Percentiles rank a stretch among this genome's conserved stretches.
phyloP scores from a whole-genome alignment of 2,888 invertebrate species.

The Zygaena filipendulae region DNA sequence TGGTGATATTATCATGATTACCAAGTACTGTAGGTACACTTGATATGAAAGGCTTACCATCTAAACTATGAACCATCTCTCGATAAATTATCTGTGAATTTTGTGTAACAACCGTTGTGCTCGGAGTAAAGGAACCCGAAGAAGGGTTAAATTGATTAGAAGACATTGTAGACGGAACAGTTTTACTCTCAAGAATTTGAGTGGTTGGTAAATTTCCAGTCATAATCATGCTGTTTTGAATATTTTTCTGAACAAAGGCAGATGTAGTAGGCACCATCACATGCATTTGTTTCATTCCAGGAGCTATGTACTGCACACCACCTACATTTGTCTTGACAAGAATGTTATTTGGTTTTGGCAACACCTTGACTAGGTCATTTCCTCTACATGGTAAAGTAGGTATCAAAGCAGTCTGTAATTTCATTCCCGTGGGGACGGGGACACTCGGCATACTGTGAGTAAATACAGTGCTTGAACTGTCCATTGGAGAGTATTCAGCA shows the following conservation, averaged over 20 bases:
- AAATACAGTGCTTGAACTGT: constrained; percentile 32
- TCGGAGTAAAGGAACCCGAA: constrained; percentile 38
- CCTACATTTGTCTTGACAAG: constrained; percentile 45
- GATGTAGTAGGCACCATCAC: constrained; percentile 43
- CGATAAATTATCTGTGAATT: constrained; percentile 60
- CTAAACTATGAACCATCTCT: constrained; percentile 57
- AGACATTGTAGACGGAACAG: constrained; percentile 27
- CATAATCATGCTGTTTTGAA: constrained; percentile 52
- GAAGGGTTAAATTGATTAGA: constrained; percentile 40
- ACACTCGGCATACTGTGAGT: constrained; percentile 33
- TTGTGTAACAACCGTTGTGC: constrained; percentile 54
- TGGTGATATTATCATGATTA: constrained; percentile 41
- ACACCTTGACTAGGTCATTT: constrained; percentile 38
- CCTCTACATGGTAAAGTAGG: constrained; percentile 29
- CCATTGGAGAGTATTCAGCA: constrained; percentile 45
- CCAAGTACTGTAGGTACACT: constrained; percentile 42
- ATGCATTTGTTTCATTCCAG: constrained; percentile 43
- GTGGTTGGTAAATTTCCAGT: constrained; percentile 35
- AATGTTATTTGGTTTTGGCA: constrained; percentile 49
- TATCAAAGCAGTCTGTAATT: constrained; percentile 27
- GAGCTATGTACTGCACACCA: constrained; percentile 42
- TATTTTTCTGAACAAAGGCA: constrained; percentile 53
- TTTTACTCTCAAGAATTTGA: constrained; percentile 36
- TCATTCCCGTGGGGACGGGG: constrained; percentile 25
- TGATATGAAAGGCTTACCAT: constrained; percentile 51